A percentile compares a stretch with the other conserved stretches of the same genome.
phyloP scores from a whole-genome alignment of 1,140 invertebrate genomes.

The Hyphantria cunea region DNA sequence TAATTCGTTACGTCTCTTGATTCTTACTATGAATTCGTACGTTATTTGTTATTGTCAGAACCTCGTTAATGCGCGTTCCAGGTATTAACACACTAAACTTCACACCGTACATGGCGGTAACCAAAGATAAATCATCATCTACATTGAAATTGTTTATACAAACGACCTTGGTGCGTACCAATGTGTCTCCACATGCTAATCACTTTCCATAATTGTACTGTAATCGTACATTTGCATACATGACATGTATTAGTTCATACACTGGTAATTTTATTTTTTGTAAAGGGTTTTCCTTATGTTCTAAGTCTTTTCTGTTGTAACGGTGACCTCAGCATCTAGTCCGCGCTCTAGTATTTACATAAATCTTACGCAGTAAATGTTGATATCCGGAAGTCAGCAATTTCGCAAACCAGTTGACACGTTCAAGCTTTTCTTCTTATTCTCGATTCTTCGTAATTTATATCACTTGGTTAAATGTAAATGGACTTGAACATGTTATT shows the following conservation, averaged over 20 bases:
- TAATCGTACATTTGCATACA: too few relatives aligned
- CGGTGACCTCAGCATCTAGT: too few relatives aligned
- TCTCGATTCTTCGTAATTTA: too few relatives aligned
- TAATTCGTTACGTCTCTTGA: not conserved
- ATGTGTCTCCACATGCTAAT: slow-evolving; percentile 31
- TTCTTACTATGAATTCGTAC: slow-evolving; percentile 16
- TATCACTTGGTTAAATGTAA: too few relatives aligned
- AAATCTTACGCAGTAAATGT: not conserved
- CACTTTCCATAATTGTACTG: too few relatives aligned
- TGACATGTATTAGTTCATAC: too few relatives aligned
- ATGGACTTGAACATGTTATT: slow-evolving; percentile 24
- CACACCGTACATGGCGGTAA: slow-evolving; percentile 2
- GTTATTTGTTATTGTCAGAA: slow-evolving; percentile 16
- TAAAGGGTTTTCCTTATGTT: not conserved
- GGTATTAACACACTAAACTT: slow-evolving; percentile 19
- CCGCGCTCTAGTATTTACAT: too few relatives aligned
- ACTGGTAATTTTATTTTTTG: not conserved
- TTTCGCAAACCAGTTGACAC: not conserved
- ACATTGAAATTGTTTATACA: slow-evolving; percentile 33
- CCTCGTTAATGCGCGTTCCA: slow-evolving; percentile 17
- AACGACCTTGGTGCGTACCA: slow-evolving; percentile 50
- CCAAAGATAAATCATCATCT: slow-evolving; percentile 30
- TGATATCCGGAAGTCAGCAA: not conserved
- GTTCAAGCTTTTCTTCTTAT: not conserved
- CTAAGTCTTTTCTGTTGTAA: too few relatives aligned